Evolutionary conservation across 2,113 vertebrate species (phyloP).

Genomic region (Chaetodon auriga): DNA sequence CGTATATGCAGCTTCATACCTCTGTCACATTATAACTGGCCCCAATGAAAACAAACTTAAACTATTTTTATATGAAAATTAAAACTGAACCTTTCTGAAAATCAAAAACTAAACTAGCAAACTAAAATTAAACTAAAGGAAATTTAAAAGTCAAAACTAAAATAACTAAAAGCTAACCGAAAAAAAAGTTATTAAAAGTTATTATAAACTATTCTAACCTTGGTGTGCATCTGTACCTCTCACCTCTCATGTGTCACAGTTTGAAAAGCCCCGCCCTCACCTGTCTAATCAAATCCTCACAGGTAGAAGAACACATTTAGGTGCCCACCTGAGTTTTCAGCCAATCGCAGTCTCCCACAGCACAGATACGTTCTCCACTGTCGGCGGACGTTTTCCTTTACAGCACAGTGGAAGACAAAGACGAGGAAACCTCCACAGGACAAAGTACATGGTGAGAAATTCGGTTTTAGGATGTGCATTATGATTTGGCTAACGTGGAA

Average conservation of each 20-base stretch:
- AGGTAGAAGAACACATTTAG: background rate
- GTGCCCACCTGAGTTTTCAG: conserved; percentile 91
- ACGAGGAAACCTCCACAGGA: conserved; percentile 91
- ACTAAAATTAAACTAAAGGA: too few relatives aligned
- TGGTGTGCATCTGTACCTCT: too few relatives aligned
- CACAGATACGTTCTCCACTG: conserved; percentile 95
- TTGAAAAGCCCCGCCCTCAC: background rate
- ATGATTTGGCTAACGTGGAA: background rate
- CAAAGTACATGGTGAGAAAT: conserved; percentile 9
- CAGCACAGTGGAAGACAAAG: conserved; percentile 95
- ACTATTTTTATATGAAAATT: too few relatives aligned
- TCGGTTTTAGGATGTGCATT: background rate
- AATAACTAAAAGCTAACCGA: too few relatives aligned
- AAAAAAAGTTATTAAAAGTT: too few relatives aligned
- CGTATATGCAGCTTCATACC: too few relatives aligned
- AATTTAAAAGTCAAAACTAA: too few relatives aligned
- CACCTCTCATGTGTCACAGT: background rate
- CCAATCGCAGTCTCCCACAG: conserved; percentile 91
- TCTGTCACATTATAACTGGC: too few relatives aligned
- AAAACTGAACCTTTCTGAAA: too few relatives aligned
- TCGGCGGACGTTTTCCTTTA: conserved; percentile 93
- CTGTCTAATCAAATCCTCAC: background rate
- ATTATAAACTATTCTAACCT: too few relatives aligned
- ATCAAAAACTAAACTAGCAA: too few relatives aligned
- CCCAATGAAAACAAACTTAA: too few relatives aligned